Conservation (phyloP, 1,140 invertebrate genomes). For the Neomicropteryx cornuta region DNA sequence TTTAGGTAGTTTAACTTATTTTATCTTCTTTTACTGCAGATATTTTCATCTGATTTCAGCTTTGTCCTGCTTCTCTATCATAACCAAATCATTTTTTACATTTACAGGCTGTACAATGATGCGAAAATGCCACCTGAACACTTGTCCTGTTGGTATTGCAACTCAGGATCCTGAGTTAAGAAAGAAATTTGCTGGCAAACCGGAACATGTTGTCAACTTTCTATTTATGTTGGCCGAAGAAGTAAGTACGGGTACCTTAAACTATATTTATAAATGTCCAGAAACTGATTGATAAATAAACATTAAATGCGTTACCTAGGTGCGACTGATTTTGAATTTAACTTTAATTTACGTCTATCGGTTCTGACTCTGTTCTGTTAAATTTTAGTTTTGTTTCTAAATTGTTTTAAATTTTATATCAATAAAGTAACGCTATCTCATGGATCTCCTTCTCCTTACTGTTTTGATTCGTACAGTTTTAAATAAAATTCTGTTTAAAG, state of each 20-base stretch:
- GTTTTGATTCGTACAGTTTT: too few species aligned
- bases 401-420: too few species aligned
- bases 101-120: constrained; percentile 92
- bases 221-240: constrained; percentile 97
- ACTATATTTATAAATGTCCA: too few species aligned
- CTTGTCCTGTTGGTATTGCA: constrained; percentile 96
- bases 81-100: constrained; percentile 3
- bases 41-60: neutral
- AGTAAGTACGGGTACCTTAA: constrained; percentile 48
- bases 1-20: constrained; percentile 44
- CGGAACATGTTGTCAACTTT: constrained; percentile 96
- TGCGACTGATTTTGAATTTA: too few species aligned
- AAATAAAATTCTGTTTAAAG: too few species aligned
- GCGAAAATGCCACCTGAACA: constrained; percentile 99
- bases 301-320: too few species aligned
- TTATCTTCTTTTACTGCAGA: neutral
- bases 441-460: too few species aligned
- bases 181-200: constrained; percentile 95
- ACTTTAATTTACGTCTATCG: too few species aligned
- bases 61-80: neutral
- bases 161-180: constrained; percentile 93
- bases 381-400: too few species aligned
- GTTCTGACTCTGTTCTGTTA: too few species aligned
- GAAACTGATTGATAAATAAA: too few species aligned
- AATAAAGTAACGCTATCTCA: too few species aligned